These are phyloP conservation scores for Protomyctophum bolini DNA, from an alignment of 2,113 vertebrate genomes.

Conservation along the genomic window DNA sequence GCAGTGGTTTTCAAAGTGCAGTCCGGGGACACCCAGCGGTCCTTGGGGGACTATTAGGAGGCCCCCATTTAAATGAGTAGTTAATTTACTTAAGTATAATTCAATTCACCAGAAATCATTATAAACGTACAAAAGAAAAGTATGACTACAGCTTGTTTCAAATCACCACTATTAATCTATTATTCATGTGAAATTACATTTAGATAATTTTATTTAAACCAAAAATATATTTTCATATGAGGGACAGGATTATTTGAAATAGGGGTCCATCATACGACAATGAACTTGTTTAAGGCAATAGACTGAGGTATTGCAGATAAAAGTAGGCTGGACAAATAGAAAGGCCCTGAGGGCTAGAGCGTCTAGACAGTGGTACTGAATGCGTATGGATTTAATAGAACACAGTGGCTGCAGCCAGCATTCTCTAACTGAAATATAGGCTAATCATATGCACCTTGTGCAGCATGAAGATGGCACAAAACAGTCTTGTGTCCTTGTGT, in stretches of 20 bases:
- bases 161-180: no score
- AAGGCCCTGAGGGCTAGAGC: constrained; percentile 17
- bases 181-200: no score
- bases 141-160: background rate
- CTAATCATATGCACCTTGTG: constrained; percentile 37
- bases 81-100: background rate
- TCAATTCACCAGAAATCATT: background rate
- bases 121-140: background rate
- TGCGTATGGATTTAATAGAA: constrained; percentile 48
- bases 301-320: constrained; percentile 16
- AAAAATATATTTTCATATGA: no score
- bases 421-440: constrained; percentile 44
- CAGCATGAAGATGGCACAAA: constrained; percentile 18
- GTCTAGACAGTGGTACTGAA: constrained; percentile 47
- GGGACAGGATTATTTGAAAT: no score
- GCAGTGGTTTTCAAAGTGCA: no score
- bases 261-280: no score
- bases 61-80: no score
- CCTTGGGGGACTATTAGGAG: no score
- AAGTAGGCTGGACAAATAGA: constrained; percentile 27
- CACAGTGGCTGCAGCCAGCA: constrained; percentile 13
- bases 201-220: no score
- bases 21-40: no score
- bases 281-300: constrained; percentile 6
- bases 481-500: constrained; percentile 10